Base-by-base conservation (phyloP, 2,888 invertebrate genomes). In the Dryobotodes eremita region DNA sequence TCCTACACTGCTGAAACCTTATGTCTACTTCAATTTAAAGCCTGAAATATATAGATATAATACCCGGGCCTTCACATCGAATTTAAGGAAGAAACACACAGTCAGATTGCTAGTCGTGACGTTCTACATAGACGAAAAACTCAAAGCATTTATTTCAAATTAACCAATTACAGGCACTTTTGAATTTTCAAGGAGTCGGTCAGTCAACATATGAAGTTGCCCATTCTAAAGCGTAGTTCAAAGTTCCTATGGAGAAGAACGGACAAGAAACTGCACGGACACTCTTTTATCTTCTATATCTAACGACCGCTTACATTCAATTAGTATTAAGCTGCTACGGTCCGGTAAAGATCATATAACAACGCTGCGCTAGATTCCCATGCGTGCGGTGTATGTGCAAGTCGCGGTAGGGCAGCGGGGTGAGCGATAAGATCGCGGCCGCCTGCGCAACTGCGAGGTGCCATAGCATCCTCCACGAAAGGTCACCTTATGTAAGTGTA, bases 401-500 rank as follows among this genome's bases (percentile, higher is more conserved):
- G 72, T 79, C 81, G 81, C 75, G 82, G 84, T 88, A 89, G 89
- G 90, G 89, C 89, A 89, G 89, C 87, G 88, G 88, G 89, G 90
- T 91, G 92, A 93, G 91, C 91, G 93, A 95, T 94, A 93, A 89
- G 92, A 94, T 93, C 92, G 86, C 77, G 65, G 55, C 82, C 87
- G 86, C 86, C 93, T 94, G 93, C 92, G 91, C 92, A 94, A 94
- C 90, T 89, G 89, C 84, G 89, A 95, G 94, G 94, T 95, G 92
- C 92, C 91, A 84, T 77, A 82, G 90, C 94, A 95, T 95, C 95
- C 94, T 94, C 94, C 81, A 89, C 91, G 89, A 96, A 96, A 96
- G 96, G 96, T 96, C 96, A 94, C 79, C 90, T 94, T 94, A 94
- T 91, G 91, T 93, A 94, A 94, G 91, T 88, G 88, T 84, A 90